Conservation (phyloP, 2,113 vertebrate genomes). For the Heterochromis multidens region DNA sequence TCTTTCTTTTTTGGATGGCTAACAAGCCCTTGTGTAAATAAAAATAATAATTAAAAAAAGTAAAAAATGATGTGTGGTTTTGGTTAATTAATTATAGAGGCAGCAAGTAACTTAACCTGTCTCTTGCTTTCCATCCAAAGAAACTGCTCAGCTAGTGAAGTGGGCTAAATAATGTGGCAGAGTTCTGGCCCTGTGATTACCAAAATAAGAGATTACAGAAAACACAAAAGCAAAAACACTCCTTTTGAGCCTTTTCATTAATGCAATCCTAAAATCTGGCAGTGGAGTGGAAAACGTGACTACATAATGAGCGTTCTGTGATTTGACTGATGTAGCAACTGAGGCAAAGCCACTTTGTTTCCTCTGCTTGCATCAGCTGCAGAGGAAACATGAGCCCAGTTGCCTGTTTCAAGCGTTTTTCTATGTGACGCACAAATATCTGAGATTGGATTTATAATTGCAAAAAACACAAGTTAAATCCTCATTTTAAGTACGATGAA, state of each 20-base stretch:
- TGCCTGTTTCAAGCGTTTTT: background rate
- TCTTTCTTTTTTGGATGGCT: constrained; percentile 39
- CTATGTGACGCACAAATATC: background rate
- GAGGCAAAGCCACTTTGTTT: constrained; percentile 18
- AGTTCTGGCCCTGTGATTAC: constrained; percentile 4
- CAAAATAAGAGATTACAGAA: constrained; percentile 29
- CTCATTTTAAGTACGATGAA: background rate
- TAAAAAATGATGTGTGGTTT: background rate
- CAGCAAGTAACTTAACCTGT: background rate
- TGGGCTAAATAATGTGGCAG: background rate
- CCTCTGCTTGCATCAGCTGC: constrained; percentile 1
- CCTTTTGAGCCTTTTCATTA: constrained; percentile 17
- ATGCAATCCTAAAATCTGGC: constrained; percentile 29
- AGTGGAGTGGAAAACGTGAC: constrained; percentile 22
- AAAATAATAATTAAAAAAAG: constrained; percentile 16
- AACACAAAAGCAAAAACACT: constrained; percentile 17
- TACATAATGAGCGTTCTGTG: background rate
- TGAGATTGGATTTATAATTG: background rate
- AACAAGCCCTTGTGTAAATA: constrained; percentile 43
- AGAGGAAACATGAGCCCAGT: background rate
- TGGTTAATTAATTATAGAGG: background rate
- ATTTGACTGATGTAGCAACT: background rate
- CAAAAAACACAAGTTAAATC: background rate
- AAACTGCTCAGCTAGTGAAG: background rate
- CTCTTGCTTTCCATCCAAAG: background rate